Base-by-base conservation (phyloP, 2,113 vertebrate species). In the Cepphus grylle region DNA sequence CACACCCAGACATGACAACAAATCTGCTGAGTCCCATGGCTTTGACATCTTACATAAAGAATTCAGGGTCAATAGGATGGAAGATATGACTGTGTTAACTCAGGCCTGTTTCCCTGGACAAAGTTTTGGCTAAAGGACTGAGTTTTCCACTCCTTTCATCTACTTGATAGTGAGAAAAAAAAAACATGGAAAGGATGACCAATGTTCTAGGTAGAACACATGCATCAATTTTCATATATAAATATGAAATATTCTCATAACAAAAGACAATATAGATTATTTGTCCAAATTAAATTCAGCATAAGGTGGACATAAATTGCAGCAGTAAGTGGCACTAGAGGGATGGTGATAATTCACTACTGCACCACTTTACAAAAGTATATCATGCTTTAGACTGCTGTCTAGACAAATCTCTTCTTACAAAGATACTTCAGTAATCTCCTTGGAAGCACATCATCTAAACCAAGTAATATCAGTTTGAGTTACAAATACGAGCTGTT, bases 171-270 rank as follows among this genome's bases (percentile, higher is more conserved):
- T 29, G 25, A 53, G 25, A 9, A 52, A 82, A 90, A 69, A 45
- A 45, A 20, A 42, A 14, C 2, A 42, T 7, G 15, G 67, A 92
- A 92, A 94, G 78, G 18, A 88, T 84, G 36, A 79, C 34, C 56
- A 62, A 16, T 67, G 21, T 40, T 88, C 32, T 84, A 86, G 56
- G 71, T 52, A 61, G 32, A 45, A 11, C 18, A 67, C 7, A 25
- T 3, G 6, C 21, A 61, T 63, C 1, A 1, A 74, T 95, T 95
- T 97, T 95, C 90, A 94, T 86, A 76, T 76, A 91, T 81, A 93
- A 96, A 90, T 92, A 97, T 61, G 42, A 98, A 97, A 96, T 91
- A 93, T 81, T 97, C 86, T 94, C 81, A 92, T 91, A 94, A 85
- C 8, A 79, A 45, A 95, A 95, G 72, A 90, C 81, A 95, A 95